Evolutionary conservation across 2,113 vertebrate genomes (phyloP).

Genomic region (Lepus americanus): DNA sequence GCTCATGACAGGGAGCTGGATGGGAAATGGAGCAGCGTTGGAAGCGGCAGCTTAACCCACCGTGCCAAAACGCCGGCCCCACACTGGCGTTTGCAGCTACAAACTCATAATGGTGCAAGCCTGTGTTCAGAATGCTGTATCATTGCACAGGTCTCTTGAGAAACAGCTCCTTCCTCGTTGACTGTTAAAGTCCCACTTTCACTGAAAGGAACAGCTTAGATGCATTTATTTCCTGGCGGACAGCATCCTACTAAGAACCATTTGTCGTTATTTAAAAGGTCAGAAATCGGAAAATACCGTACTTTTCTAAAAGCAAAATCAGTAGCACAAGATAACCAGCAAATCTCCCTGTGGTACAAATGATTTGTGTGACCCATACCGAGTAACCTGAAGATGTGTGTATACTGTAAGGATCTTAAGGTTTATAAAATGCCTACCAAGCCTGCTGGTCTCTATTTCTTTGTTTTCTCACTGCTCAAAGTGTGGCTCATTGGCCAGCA

Average conservation of each 20-base stretch:
- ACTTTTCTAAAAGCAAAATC: neutral
- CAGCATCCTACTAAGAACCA: neutral
- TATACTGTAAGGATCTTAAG: neutral
- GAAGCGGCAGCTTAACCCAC: no score
- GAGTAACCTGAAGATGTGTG: neutral
- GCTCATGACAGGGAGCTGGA: no score
- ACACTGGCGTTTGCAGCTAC: neutral
- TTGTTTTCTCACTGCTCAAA: neutral
- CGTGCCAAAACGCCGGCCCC: no score
- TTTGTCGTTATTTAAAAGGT: slow-evolving; percentile 14
- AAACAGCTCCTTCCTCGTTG: neutral
- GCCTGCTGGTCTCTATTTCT: neutral
- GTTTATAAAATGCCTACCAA: slow-evolving; percentile 25
- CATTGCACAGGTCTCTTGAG: neutral
- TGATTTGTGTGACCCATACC: neutral
- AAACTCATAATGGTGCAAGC: neutral
- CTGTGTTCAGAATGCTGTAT: neutral
- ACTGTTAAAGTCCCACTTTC: neutral
- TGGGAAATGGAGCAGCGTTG: no score
- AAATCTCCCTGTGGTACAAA: neutral
- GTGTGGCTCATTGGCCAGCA: neutral
- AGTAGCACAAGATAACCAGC: neutral
- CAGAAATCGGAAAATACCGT: neutral
- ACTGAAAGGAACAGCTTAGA: neutral
- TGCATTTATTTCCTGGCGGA: neutral